Percentiles rank a stretch among this genome's conserved stretches.
Evolutionary conservation across 1,140 invertebrate species (phyloP).

Genomic region (Drosophila repletoides): DNA sequence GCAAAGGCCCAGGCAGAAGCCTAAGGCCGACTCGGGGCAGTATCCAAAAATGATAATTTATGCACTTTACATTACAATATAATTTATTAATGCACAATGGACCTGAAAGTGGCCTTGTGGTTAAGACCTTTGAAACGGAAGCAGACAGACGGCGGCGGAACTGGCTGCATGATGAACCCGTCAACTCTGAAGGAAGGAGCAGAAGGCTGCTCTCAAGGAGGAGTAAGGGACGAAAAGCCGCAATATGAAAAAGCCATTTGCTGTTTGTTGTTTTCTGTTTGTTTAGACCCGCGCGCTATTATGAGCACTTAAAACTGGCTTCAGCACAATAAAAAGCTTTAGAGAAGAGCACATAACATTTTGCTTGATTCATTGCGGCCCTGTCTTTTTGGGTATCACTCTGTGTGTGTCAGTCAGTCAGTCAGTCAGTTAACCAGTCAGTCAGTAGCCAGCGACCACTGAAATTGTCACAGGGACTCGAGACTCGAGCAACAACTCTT

Average conservation of each 20-base stretch:
- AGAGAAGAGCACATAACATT: slow-evolving; percentile 27
- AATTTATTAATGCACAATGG: slow-evolving; percentile 63
- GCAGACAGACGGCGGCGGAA: slow-evolving; percentile 31
- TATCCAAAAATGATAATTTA: slow-evolving; percentile 43
- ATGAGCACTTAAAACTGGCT: slow-evolving; percentile 55
- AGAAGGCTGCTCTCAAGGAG: not conserved
- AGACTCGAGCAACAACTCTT: slow-evolving; percentile 70
- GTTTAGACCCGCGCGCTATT: slow-evolving; percentile 24
- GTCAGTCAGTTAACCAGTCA: no score
- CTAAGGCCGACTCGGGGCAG: no score
- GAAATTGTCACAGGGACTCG: slow-evolving; percentile 57
- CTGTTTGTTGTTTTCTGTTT: slow-evolving; percentile 43
- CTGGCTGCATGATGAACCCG: slow-evolving; percentile 33
- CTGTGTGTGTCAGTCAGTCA: no score
- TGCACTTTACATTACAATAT: slow-evolving; percentile 54
- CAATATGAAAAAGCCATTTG: slow-evolving; percentile 67
- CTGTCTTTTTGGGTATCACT: slow-evolving; percentile 49
- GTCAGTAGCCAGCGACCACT: slow-evolving; percentile 35
- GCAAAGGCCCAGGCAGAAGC: no score
- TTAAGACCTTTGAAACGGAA: slow-evolving; percentile 50
- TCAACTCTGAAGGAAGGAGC: slow-evolving; percentile 6
- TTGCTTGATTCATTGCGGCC: slow-evolving; percentile 42
- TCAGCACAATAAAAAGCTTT: slow-evolving; percentile 8
- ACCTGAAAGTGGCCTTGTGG: slow-evolving; percentile 44
- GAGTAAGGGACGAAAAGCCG: slow-evolving; percentile 54